Evolutionary conservation across 1,140 invertebrate species (phyloP), one percentile per base, ranked within the genome.

Genomic region (Diorhabda carinulata): DNA sequence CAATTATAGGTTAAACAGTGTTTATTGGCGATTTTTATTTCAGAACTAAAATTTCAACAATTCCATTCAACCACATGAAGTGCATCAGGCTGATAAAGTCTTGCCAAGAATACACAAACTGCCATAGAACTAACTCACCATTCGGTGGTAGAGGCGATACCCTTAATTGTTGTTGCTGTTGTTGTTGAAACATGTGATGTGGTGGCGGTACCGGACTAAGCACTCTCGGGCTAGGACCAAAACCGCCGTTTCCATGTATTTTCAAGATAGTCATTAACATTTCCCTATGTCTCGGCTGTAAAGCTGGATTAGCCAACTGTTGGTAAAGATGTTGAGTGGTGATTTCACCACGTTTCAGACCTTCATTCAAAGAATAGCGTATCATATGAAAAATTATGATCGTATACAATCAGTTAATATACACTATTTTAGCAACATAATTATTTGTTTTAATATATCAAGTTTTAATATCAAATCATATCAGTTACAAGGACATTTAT

Each of bases 281-380:
- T 70, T 93, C 91, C 52, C 89, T 86, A 72, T 92, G 89, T 10
- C 87, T 87, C 76, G 84, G 87, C 74, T 90, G 89, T 82, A 88
- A 86, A 7, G 84, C 88, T 0, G 89, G 88, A 81, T 90, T 92
- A 68, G 84, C 85, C 70, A 85, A 84, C 78, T 93, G 91, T 75
- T 92, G 90, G 73, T 91, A 87, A 57, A 92, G 81, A 77, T 90
- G 86, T 73, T 89, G 87, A 41, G 85, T 85, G 2, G 89, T 90
- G n/a, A 92, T 88, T 78, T 91, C 89, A 63, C 90, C 91, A 41
- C 87, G 85, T 73, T 88, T 88, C 70, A 91, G 80, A 74, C 87
- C 87, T 89, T 68, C 3, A 68, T 56, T 40, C 6, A 3, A 25
- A 66, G 10, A 25, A 64, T 6, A 61, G 25, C 25, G 25, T 25